Evolutionary conservation across 2,888 invertebrate species (phyloP), one percentile per base, ranked within the genome.

Genomic region (Morpho achilles): DNA sequence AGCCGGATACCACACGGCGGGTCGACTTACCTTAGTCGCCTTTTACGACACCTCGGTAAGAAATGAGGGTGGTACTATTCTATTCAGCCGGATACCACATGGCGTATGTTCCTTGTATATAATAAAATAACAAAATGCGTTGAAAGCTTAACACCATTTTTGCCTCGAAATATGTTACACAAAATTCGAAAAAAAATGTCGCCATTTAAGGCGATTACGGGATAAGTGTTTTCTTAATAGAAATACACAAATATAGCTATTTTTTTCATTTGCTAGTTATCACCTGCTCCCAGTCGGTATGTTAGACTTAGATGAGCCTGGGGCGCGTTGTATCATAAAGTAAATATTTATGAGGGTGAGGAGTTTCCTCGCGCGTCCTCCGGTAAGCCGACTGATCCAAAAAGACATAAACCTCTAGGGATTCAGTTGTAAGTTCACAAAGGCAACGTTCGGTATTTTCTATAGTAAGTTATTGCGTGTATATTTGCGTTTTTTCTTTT

Each of bases 331-430:
- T 89, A 88, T 89, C 84, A 84, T 89, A 87, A 85, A 84, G 88
- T 89, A 90, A 89, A 90, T 90, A 90, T 90, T 89, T 90, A 88
- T 89, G 86, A 88, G 84, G 75, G 74, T 79, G 81, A 81, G 80
- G 83, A 82, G 83, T 82, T 84, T 77, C 76, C 75, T 72, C 79
- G 75, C 77, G 78, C 84, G 82, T 85, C 81, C 82, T 79, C 72
- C 75, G 70, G 81, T 86, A 87, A 87, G 87, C 86, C 82, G 77
- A 72, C 76, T 85, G 86, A 89, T 88, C 88, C 87, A 79, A 85
- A 86, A 86, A 88, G 84, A 87, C 87, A 84, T 86, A 88, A 87
- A 88, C 87, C 87, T 84, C 84, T 62, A 64, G 84, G 87, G 87
- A 87, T 89, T 82, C 85, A 77, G 81, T 81, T 83, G 80, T 80